Evolutionary conservation across 2,113 vertebrate genomes (phyloP).

Genomic region (Columba livia): DNA sequence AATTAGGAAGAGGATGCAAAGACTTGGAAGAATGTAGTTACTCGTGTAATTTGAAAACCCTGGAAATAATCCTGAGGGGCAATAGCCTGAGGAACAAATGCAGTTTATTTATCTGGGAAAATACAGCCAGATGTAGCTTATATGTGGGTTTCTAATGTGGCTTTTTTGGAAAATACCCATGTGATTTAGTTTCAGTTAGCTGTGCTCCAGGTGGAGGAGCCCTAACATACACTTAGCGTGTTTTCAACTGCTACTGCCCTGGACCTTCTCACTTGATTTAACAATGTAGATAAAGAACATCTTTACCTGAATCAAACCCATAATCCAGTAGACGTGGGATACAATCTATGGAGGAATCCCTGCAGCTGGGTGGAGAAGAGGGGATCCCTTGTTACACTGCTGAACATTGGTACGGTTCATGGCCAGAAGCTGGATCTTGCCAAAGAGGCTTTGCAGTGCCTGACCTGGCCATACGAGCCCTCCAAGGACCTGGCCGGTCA

Average conservation of each 20-base stretch:
- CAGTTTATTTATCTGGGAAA: constrained; percentile 35
- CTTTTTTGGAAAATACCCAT: background rate
- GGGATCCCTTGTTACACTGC: background rate
- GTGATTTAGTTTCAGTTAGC: background rate
- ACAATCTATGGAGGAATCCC: background rate
- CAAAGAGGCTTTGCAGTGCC: background rate
- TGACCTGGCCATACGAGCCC: accelerated
- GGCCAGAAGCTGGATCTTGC: background rate
- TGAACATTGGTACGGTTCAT: accelerated
- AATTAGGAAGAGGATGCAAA: constrained; percentile 28
- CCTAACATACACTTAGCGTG: background rate
- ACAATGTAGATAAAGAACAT: background rate
- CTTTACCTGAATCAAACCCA: background rate
- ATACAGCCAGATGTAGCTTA: background rate
- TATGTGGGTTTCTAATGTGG: constrained; percentile 23
- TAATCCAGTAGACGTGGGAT: background rate
- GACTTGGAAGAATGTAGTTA: constrained; percentile 15
- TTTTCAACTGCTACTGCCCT: background rate
- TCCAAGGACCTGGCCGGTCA: background rate
- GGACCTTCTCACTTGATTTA: background rate
- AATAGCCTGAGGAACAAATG: background rate
- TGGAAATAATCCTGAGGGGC: constrained; percentile 17
- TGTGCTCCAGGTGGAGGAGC: background rate
- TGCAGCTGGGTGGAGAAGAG: background rate
- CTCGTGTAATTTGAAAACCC: background rate